Base-by-base conservation (phyloP, 2,888 invertebrate genomes). In the Lasioglossum figueresi region DNA sequence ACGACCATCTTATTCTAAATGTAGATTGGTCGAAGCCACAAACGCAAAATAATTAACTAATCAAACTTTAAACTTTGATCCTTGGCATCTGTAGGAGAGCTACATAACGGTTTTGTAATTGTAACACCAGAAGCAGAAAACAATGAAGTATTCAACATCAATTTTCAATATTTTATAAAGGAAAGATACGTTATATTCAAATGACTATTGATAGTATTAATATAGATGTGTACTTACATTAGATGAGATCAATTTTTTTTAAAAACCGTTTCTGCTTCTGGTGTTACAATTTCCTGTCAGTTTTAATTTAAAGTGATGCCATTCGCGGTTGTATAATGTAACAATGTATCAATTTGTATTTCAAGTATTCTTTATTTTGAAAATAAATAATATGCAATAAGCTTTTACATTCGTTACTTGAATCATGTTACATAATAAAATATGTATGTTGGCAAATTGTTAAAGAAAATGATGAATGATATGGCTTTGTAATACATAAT, bases 11-110 rank as follows among this genome's bases (percentile, higher is more conserved):
- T 91, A 99, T 99, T 95, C 96, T 99, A 79, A 98, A 97, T 95
- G 99, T 99, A n/a, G 99, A 99, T 95, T 99, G 99, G 99, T 99
- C 99, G 0, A 99, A 99, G 94, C 98, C 98, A 68, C 97, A 97
- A 86, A 95, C 91, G 2, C 92, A 91, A 83, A 94, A 83, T 78
- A 94, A 92, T 84, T 92, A 89, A 92, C 48, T 31, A 71, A 8
- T 73, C 12, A 66, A 70, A n/a, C 12, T n/a, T 31, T 31, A 34
- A 85, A 77, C 27, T 79, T 68, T 10, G 23, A 31, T 80, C 66
- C 12, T 40, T 74, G 76, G 12, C 12, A 4, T 8, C 14, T 48
- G 48, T 70, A 48, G 70, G 66, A 19, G 6, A 71, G 37, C n/a
- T 70, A 5, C 31, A 4, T 14, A 70, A 79, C 19, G 31, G 23